Base-by-base conservation (phyloP, 2,888 invertebrate species). In the Apamea epomidion region DNA sequence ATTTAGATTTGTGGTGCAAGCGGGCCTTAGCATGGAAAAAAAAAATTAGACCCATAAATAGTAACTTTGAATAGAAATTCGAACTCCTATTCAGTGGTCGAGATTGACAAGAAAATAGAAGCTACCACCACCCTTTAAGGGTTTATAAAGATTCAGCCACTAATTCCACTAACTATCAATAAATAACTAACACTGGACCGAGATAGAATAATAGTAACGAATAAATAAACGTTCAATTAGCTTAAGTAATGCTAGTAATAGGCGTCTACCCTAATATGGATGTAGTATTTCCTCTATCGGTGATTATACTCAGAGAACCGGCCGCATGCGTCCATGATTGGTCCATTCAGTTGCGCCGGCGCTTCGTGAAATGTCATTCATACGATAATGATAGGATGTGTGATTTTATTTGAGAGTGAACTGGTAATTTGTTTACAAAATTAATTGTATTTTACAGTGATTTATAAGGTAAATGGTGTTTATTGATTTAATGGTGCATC, bases 231-330 rank as follows among this genome's bases (percentile, higher is more conserved):
- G 64, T 78, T 82, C 81, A 84, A 88, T 88, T 90, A 90, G 70
- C 75, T 81, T 82, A 78, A 81, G 85, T 85, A 83, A 78, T 85
- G 75, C 74, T 67, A 81, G 83, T 86, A 86, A 88, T 86, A 84
- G 83, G 70, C 79, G 76, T 77, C 83, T 70, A 72, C 21, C 87
- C 90, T 74, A 90, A 81, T 86, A 91, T 29, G 87, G 87, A 70
- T 12, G 54, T 69, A 76, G 76, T 82, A 86, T 88, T 91, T 91
- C 86, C 89, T 89, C 74, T 85, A 83, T 85, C 79, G 85, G 73
- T 82, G 79, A 71, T 89, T 87, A 82, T 86, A 87, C 80, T 81
- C 67, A 84, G 78, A 74, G 81, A 77, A 84, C 83, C 86, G 37
- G 37, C 42, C 62, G 90, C 89, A 83, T 86, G 82, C 87, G 79